A percentile compares a stretch with the other conserved stretches of the same genome.
Conservation (phyloP, 2,797 vertebrate genomes). For the Arrhamphus sclerolepis region DNA sequence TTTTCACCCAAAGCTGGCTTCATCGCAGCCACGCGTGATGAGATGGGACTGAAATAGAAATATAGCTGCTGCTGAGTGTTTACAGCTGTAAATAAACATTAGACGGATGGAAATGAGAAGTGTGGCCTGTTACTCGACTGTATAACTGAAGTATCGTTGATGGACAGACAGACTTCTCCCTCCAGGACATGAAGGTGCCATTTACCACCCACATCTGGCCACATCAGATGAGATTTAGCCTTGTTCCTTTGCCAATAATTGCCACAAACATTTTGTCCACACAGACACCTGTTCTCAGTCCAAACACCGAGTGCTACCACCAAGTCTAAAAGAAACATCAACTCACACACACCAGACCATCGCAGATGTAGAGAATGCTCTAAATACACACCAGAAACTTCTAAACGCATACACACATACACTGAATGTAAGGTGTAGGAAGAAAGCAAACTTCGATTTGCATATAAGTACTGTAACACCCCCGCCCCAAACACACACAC, state of each 20-base stretch:
- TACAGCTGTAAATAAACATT: conserved; percentile 38
- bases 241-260: conserved; percentile 84
- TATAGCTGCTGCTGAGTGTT: conserved; percentile 12
- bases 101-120: too few relatives aligned
- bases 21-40: conserved; percentile 32
- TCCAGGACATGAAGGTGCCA: conserved; percentile 58
- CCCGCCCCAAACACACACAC: conserved; percentile 1
- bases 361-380: background rate
- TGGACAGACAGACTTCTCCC: conserved; percentile 44
- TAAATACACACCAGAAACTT: conserved; percentile 1
- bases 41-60: conserved; percentile 36
- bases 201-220: conserved; percentile 56
- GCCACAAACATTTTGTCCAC: conserved; percentile 43
- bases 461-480: background rate
- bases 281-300: conserved; percentile 11
- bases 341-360: conserved; percentile 7
- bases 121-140: too few relatives aligned
- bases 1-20: conserved; percentile 33
- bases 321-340: too few relatives aligned
- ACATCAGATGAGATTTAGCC: conserved; percentile 71
- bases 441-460: background rate
- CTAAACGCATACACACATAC: background rate
- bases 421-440: background rate
- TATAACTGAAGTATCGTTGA: too few relatives aligned
- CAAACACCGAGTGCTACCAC: background rate